Evolutionary conservation across 2,113 vertebrate genomes (phyloP).

Genomic region (Marcusenius ussheri): DNA sequence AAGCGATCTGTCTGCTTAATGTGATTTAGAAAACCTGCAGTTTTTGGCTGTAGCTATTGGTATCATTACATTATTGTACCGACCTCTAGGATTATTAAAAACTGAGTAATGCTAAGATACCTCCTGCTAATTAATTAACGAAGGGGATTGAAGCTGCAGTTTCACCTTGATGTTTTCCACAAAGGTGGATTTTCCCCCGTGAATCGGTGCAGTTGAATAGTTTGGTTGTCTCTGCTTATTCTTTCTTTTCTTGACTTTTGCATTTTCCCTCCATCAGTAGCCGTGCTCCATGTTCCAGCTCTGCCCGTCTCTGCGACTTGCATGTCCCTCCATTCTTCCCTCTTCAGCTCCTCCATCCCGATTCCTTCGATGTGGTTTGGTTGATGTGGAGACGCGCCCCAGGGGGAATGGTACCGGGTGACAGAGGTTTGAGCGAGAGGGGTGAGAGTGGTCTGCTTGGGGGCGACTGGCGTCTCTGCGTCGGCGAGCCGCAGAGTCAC

Average conservation of each 20-base stretch:
- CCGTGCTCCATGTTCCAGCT: background rate
- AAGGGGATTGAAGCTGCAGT: background rate
- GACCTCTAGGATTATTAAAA: background rate
- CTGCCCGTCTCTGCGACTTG: background rate
- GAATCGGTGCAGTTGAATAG: background rate
- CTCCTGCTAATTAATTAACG: background rate
- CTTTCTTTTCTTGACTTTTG: background rate
- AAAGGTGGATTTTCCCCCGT: background rate
- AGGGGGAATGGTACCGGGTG: background rate
- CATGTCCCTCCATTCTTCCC: background rate
- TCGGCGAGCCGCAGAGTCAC: background rate
- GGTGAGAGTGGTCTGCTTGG: background rate
- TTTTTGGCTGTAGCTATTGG: constrained; percentile 15
- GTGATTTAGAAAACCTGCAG: constrained; percentile 17
- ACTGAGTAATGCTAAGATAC: background rate
- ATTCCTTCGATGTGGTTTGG: background rate
- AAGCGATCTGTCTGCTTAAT: background rate
- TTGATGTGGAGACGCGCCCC: background rate
- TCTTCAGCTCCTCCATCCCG: background rate
- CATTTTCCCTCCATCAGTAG: background rate
- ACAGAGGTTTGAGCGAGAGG: background rate
- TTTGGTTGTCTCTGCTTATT: background rate
- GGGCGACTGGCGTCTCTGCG: background rate
- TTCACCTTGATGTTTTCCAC: background rate
- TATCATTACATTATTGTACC: background rate